Base-by-base conservation (phyloP, 1,140 invertebrate species). In the Drosophila saltans region DNA sequence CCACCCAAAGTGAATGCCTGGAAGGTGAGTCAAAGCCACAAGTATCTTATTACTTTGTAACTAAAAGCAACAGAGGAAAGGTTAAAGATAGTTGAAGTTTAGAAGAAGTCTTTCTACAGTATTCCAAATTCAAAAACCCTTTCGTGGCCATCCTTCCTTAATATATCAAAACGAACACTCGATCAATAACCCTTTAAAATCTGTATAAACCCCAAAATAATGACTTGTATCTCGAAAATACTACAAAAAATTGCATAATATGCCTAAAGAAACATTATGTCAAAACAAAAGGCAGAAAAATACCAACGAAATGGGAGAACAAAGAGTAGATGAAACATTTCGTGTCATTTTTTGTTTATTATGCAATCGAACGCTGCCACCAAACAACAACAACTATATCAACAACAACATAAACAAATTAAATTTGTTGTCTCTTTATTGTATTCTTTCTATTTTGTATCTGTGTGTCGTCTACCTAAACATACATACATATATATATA, bases 1-100 rank as follows among this genome's bases (percentile, higher is more conserved):
- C 81, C 93, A 66, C 93, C 93, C 39, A 93, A 93, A 89, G 93
- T 93, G n/a, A 94, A 94, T 83, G 93, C 93, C 33, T 94, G 93
- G 93, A 93, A 93, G 91, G 88, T 93, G 55, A 93, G 93, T 92
- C 33, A 16, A 16, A 16, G 16, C 16, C 16, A 16, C 16, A 16
- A 16, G 16, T 16, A 16, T 0, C 16, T 16, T 16, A 16, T 16
- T 16, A 16, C 16, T 16, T 16, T 16, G 16, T 16, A 16, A 16
- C 16, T 16, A 16, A 16, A 16, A 3, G 2, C 28, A 30, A 30
- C 0, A 4, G 28, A 30, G 0, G 0, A 30, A 3, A 30, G 28
- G 4, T 30, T 30, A 36, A 36, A 36, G 33, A 36, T 36, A 1
- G 33, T 36, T 36, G 6, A 0, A 36, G 6, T 36, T 36, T 5